Base-by-base conservation (phyloP, 2,113 vertebrate genomes). In the Dendrocopos noguchii region DNA sequence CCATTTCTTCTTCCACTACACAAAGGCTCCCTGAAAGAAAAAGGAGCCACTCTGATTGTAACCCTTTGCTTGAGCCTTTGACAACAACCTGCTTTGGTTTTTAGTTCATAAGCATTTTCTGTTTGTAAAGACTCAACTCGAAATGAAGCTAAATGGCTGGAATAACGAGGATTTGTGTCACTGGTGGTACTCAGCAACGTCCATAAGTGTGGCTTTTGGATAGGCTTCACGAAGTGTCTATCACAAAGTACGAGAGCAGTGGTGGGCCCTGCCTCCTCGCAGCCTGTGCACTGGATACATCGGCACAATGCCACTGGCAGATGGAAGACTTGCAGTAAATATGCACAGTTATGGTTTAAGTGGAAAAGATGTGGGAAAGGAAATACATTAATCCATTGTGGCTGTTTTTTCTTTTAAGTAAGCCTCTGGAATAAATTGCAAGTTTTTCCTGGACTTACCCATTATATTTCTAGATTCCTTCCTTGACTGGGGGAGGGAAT, bases 341-440 rank as follows among this genome's bases (percentile, higher is more conserved):
- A 80, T 1, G 55, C 56, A 31, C 27, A 81, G 90, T 78, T 96
- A 93, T 92, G 91, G 80, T 94, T 95, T 91, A 90, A 96, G 27
- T 50, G 85, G 87, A 90, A 92, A 91, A 93, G 65, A 88, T 95
- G 76, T 95, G 95, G 94, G 95, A 95, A 96, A 95, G 91, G 92
- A 95, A 96, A 95, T 86, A 77, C 85, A 53, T 90, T 95, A 94
- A 95, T 96, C 94, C 81, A 34, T n/a, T 80, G 70, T 0, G 79
- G 88, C 93, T 96, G 81, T 31, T 91, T 88, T 91, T 94, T 53
- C 88, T 96, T 95, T 96, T 65, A 95, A 93, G 90, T 95, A 78
- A 95, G 72, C 76, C 61, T 81, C 84, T 93, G 85, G 71, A 96
- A 65, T 93, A 94, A 92, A 93, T 93, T 18, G 61, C 3, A 10